Base-by-base conservation (phyloP, 2,113 vertebrate species). In the Oxyura jamaicensis region DNA sequence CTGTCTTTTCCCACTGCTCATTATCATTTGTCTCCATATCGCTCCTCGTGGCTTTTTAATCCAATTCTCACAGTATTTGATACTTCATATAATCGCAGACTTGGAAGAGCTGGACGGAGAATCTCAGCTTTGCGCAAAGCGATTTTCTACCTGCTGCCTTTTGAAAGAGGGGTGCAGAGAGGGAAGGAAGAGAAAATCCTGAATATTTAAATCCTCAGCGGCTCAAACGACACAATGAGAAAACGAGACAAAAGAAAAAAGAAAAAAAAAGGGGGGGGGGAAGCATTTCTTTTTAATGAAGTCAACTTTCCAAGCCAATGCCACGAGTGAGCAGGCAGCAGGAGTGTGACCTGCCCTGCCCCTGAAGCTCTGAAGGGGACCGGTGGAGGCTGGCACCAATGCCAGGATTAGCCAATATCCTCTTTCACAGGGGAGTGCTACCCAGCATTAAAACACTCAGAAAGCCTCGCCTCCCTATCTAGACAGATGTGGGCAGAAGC, bases 21-120 rank as follows among this genome's bases (percentile, higher is more conserved):
- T 97, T 97, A 97, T 88, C 91, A 95, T 93, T 88, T 89, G 94
- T 95, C 92, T 96, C 94, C 83, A 8, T 86, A 84, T 89, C 71
- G 0, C 93, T 71, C 91, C 91, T 93, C 6, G 1, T 87, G 92
- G 56, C 46, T 93, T 91, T 93, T 94, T 72, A 96, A 97, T 95
- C 93, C 90, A 91, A 72, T 94, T 93, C 90, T 93, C 66, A 90
- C 77, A 75, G 53, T 76, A 92, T 92, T 83, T 78, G 83, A 69
- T 94, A 82, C 76, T 91, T 94, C 53, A 82, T 95, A 96, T 76
- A 88, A 95, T 95, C 94, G 65, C 84, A 58, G 82, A 29, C 74
- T 87, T 95, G 35, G 93, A 95, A 95, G 95, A 93, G 75, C 56
- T 66, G 65, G 25, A 90, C 62, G 60, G 22, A 88, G 91, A 95